Evolutionary conservation across 2,888 invertebrate genomes (phyloP).

Genomic region (Lordiphosa fenestrarum): DNA sequence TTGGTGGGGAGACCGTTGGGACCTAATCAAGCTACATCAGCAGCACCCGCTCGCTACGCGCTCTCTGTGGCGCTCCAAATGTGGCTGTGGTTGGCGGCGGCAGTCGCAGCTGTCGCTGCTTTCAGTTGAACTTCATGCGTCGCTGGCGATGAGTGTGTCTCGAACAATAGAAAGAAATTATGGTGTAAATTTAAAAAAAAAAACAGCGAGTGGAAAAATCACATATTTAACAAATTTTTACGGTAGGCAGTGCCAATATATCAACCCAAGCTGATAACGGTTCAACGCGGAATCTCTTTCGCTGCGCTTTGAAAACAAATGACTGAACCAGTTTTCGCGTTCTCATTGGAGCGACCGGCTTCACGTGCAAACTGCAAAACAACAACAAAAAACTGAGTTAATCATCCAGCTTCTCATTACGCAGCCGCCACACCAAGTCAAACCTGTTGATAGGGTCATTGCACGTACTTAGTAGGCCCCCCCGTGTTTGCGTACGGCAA

Average conservation of each 20-base stretch:
- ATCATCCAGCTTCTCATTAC: conserved; percentile 11
- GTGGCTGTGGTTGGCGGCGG: conserved; percentile 6
- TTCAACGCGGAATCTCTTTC: no score
- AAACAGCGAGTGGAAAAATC: background rate
- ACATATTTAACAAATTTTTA: no score
- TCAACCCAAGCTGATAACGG: no score
- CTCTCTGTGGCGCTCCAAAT: conserved; percentile 11
- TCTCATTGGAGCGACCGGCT: no score
- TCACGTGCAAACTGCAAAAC: no score
- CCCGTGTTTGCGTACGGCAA: background rate
- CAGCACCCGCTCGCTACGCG: conserved; percentile 12
- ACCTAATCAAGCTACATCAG: conserved; percentile 9
- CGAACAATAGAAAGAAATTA: conserved; percentile 4
- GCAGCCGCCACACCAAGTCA: conserved; percentile 17
- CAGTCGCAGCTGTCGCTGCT: conserved; percentile 42
- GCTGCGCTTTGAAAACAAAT: no score
- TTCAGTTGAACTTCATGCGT: conserved; percentile 64
- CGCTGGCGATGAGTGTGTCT: conserved; percentile 46
- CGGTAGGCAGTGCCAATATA: no score
- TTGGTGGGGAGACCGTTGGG: conserved; percentile 1
- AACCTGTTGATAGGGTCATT: conserved; percentile 69
- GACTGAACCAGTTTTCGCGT: no score
- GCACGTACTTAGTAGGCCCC: conserved; percentile 36
- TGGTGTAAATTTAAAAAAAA: conserved; percentile 4
- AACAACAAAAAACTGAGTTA: conserved; percentile 1